Base-by-base conservation (phyloP, 2,888 invertebrate genomes). In the Limulus polyphemus region DNA sequence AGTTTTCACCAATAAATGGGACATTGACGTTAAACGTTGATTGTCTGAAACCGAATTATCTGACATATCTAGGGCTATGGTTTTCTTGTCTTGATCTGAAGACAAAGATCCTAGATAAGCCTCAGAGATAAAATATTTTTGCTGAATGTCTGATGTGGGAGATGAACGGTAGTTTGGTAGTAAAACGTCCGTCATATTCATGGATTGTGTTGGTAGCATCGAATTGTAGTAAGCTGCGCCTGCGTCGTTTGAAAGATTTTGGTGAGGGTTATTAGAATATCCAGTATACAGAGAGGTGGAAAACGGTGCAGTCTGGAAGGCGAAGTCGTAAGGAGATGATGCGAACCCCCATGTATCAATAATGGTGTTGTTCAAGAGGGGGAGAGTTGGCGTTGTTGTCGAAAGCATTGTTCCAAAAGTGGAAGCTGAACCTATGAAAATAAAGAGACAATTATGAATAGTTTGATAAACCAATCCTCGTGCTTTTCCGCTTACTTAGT, bases 241-340 rank as follows among this genome's bases (percentile, higher is more conserved):
- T 1, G 32, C 7, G 1, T 32, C 32, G 9, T 56, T 57, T 10
- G 58, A 49, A 2, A 62, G 52, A 14, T 57, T 64, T n/a, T 50
- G 49, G 32, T 65, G 65, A 10, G 65, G 63, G 48, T 57, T 65
- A 5, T 58, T 62, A 1, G 62, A 56, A 32, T 62, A 65, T 11
- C 63, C 61, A 1, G 60, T 54, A 11, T 62, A 65, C 0, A 61
- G 62, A 10, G 62, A 62, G 12, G 65, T 57, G 0, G 62, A 55
- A n/a, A 65, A 56, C 10, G 65, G 57, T 5, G 32, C 32, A n/a
- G 62, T 65, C 52, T 65, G 65, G 52, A 65, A 65, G 7, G 61
- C 65, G 47, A 65, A 65, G 46, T 65, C 65, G 52, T 65, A 65
- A 0, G 65, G 62, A 47, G 65, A 47, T 46, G 62, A 65, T 13